These are phyloP conservation scores for Lysandra bellargus DNA, from an alignment of 2,888 invertebrate genomes.

Conservation along the genomic window DNA sequence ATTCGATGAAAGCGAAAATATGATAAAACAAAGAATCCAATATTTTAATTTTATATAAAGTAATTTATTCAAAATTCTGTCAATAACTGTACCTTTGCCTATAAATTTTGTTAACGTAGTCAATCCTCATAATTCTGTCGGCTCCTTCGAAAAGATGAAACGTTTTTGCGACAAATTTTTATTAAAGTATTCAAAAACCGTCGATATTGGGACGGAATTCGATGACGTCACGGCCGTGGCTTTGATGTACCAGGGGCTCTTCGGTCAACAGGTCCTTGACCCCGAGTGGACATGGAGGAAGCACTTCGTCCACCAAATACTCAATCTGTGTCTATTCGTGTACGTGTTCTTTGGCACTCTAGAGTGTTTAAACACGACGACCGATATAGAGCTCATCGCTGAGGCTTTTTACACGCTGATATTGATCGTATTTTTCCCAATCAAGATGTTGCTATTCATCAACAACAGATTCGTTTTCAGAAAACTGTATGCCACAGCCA, in stretches of 20 bases:
- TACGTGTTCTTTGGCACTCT: conserved; percentile 60
- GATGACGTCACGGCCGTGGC: conserved; percentile 50
- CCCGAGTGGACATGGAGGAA: conserved; percentile 58
- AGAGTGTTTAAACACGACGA: conserved; percentile 47
- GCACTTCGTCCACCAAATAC: conserved; percentile 47
- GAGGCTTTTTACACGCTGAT: conserved; percentile 58
- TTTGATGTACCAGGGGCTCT: conserved; percentile 51
- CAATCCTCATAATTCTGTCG: conserved; percentile 25
- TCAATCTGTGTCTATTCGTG: conserved; percentile 46
- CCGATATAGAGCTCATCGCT: conserved; percentile 48
- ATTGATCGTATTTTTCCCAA: conserved; percentile 46
- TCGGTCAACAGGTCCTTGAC: conserved; percentile 59
- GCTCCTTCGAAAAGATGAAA: conserved; percentile 34
- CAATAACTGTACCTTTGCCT: conserved; percentile 30
- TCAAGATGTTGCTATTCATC: conserved; percentile 53
- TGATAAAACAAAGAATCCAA: background rate
- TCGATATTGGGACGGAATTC: conserved; percentile 52
- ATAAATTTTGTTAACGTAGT: conserved; percentile 31
- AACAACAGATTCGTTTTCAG: conserved; percentile 48
- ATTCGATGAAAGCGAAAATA: background rate
- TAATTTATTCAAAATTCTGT: conserved; percentile 25
- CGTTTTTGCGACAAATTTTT: conserved; percentile 39
- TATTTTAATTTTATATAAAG: conserved; percentile 18
- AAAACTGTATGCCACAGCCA: conserved; percentile 51
- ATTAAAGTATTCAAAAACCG: conserved; percentile 50